phyloP scores from a whole-genome alignment of 2,888 invertebrate genomes.

The Stenodera caucasica region DNA sequence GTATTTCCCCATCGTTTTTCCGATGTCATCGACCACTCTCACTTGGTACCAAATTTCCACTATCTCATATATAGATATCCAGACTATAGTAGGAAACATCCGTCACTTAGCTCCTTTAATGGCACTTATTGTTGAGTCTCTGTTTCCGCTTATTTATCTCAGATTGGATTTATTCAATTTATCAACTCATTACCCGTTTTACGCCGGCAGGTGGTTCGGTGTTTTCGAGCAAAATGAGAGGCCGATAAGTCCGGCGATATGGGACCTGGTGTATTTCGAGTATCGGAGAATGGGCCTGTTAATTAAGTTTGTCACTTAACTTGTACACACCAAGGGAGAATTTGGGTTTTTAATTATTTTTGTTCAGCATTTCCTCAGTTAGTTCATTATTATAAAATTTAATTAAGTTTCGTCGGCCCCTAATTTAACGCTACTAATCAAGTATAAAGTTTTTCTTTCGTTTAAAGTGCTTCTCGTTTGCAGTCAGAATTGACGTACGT shows the following conservation, averaged over 20 bases:
- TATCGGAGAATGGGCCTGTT: conserved; percentile 55
- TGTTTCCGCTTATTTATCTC: conserved; percentile 56
- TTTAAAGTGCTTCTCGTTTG: conserved; percentile 52
- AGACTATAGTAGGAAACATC: conserved; percentile 44
- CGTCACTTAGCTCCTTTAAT: conserved; percentile 55
- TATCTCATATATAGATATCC: too few species aligned
- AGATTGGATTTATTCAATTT: conserved; percentile 56
- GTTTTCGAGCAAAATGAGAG: too few species aligned
- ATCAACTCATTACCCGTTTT: conserved; percentile 55
- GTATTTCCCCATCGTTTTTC: conserved; percentile 27
- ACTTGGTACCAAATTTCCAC: conserved; percentile 28
- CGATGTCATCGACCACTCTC: conserved; percentile 20
- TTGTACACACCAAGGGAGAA: conserved; percentile 52
- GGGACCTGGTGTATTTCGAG: conserved; percentile 46
- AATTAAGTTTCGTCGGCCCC: conserved; percentile 58
- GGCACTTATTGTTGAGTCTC: conserved; percentile 51
- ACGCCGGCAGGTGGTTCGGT: conserved; percentile 33
- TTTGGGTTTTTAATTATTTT: conserved; percentile 60
- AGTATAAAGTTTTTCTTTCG: conserved; percentile 57
- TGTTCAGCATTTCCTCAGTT: conserved; percentile 59
- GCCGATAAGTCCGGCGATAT: conserved; percentile 52
- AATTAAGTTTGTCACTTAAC: conserved; percentile 59
- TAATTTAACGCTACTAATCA: conserved; percentile 60
- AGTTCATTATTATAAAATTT: conserved; percentile 59
- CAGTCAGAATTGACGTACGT: conserved; percentile 55